Evolutionary conservation across 2,797 vertebrate genomes (phyloP).

Genomic region (Gymnothorax reevesii): DNA sequence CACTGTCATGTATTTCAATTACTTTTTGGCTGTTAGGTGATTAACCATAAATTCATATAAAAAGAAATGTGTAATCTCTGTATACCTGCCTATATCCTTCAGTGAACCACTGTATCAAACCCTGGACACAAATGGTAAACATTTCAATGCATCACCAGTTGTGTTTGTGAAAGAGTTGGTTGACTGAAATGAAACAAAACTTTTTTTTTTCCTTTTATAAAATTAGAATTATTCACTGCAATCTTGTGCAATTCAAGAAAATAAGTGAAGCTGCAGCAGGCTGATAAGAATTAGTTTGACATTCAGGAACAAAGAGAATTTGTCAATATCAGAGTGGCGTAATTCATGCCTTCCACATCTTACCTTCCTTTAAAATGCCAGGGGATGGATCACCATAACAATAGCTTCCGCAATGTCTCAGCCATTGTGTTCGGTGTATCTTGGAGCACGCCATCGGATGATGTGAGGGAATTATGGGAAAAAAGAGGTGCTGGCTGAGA

Average conservation of each 20-base stretch:
- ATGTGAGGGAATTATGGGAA: not conserved
- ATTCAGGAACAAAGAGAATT: not conserved
- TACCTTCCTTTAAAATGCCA: conserved; percentile 10
- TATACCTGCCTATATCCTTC: too few species aligned
- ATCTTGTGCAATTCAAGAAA: not conserved
- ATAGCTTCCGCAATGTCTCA: not conserved
- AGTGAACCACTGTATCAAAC: too few species aligned
- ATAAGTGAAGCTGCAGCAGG: not conserved
- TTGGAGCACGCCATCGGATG: not conserved
- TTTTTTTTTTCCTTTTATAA: not conserved
- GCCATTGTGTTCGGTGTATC: not conserved
- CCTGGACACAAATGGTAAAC: too few species aligned
- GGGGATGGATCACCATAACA: conserved; percentile 15
- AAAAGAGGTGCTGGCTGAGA: not conserved
- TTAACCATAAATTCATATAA: too few species aligned
- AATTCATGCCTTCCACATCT: not conserved
- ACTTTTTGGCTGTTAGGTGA: too few species aligned
- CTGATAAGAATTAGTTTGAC: not conserved
- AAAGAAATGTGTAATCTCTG: too few species aligned
- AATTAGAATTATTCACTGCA: not conserved
- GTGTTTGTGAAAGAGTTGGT: too few species aligned
- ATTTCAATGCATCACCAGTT: too few species aligned
- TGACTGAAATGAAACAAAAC: not conserved
- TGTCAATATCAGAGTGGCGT: not conserved
- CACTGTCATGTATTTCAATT: too few species aligned